These are phyloP conservation scores for Tyrophagus putrescentiae DNA, from an alignment of 1,140 invertebrate genomes.

Conservation along the genomic window DNA sequence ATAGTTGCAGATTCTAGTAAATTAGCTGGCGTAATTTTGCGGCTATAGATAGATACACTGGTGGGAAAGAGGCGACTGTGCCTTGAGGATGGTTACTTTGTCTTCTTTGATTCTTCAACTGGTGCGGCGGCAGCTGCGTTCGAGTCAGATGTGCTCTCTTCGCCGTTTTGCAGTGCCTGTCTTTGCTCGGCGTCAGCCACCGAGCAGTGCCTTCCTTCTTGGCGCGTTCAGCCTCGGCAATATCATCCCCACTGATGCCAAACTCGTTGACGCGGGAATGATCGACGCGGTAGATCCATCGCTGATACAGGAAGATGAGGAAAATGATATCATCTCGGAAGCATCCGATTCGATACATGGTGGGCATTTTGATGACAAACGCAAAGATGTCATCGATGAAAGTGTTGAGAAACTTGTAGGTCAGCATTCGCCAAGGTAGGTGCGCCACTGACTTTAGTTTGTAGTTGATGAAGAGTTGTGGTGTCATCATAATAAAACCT, in stretches of 20 bases:
- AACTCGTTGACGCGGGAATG: slow-evolving; percentile 87
- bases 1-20: too few species aligned
- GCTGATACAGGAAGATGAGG: slow-evolving; percentile 94
- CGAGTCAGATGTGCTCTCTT: background rate
- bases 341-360: slow-evolving; percentile 78
- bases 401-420: slow-evolving; percentile 98
- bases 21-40: too few species aligned
- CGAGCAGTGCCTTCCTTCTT: background rate
- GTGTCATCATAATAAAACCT: slow-evolving; percentile 99
- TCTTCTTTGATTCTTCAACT: slow-evolving; percentile 12
- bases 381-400: slow-evolving; percentile 99
- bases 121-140: background rate
- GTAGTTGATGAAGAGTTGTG: slow-evolving; percentile 97
- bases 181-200: background rate
- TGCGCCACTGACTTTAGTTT: slow-evolving; percentile 98
- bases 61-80: too few species aligned
- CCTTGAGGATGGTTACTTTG: slow-evolving; percentile 15
- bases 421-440: slow-evolving; percentile 97
- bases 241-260: slow-evolving; percentile 50
- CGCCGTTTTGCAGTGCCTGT: background rate
- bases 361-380: slow-evolving; percentile 99
- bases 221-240: slow-evolving; percentile 24
- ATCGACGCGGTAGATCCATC: slow-evolving; percentile 95
- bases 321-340: slow-evolving; percentile 97
- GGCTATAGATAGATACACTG: background rate